Conservation (phyloP, 2,113 vertebrate species). For the Otolemur garnettii region DNA sequence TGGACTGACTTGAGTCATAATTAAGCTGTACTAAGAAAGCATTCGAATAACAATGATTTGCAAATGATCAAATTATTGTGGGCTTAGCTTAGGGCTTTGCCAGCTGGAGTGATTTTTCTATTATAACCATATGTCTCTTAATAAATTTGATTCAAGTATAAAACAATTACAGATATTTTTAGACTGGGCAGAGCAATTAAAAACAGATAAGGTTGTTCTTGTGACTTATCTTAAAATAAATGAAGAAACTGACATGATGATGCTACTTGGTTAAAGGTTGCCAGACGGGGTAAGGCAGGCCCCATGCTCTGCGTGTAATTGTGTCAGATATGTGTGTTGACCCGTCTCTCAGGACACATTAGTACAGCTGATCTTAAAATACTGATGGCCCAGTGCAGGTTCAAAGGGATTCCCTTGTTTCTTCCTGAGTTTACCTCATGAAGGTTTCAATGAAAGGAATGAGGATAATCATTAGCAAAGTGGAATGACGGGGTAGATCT, state of each 20-base stretch:
- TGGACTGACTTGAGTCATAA: conserved; percentile 83
- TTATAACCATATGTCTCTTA: conserved; percentile 84
- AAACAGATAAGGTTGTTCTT: conserved; percentile 69
- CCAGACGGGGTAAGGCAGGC: conserved; percentile 5
- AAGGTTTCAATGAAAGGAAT: neutral
- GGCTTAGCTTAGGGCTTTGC: conserved; percentile 83
- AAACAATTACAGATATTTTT: conserved; percentile 73
- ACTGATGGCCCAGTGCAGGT: neutral
- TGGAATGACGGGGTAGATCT: neutral
- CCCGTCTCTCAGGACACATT: neutral
- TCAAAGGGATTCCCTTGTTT: neutral
- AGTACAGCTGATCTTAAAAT: neutral
- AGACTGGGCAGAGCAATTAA: conserved; percentile 69
- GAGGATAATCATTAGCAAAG: neutral
- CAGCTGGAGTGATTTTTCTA: conserved; percentile 83
- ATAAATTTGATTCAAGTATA: conserved; percentile 80
- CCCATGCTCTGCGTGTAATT: conserved; percentile 29
- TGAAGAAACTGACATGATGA: conserved; percentile 60
- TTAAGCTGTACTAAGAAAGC: conserved; percentile 86
- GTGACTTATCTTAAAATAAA: conserved; percentile 65
- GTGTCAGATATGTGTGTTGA: neutral
- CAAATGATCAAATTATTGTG: conserved; percentile 85
- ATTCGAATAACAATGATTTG: conserved; percentile 84
- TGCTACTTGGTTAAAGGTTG: neutral
- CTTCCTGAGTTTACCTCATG: conserved; percentile 28